Conservation (phyloP, 2,888 invertebrate species). For the Tipula helvola region DNA sequence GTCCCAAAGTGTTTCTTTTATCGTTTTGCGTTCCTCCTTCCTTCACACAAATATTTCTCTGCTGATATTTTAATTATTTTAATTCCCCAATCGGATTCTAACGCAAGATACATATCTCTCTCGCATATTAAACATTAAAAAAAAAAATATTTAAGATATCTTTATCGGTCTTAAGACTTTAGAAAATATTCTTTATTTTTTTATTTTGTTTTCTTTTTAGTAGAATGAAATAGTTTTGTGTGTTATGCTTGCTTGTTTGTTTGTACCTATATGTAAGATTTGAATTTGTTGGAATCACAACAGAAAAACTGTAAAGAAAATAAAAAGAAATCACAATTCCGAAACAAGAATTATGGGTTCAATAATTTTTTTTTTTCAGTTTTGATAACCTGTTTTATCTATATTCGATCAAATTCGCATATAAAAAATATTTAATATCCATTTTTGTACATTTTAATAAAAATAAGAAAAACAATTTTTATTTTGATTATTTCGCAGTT, state of each 20-base stretch:
- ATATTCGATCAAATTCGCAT: slow-evolving; percentile 4
- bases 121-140: neutral
- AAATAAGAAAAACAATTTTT: neutral
- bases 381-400: neutral
- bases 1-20: neutral
- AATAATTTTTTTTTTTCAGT: neutral
- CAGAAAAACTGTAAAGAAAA: neutral
- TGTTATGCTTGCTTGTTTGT: neutral
- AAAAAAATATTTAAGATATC: neutral
- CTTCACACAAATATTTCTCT: neutral
- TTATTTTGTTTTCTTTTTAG: neutral
- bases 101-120: neutral
- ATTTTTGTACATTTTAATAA: neutral
- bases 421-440: neutral
- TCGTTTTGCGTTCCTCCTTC: neutral
- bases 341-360: slow-evolving; percentile 4
- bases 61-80: neutral
- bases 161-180: neutral
- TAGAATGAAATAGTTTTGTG: neutral
- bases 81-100: neutral
- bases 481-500: neutral
- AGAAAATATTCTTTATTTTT: neutral
- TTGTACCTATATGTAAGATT: neutral
- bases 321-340: neutral
- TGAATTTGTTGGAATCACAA: neutral